Conservation (phyloP, 1,140 invertebrate species). For the Rhizoglyphus robini region DNA sequence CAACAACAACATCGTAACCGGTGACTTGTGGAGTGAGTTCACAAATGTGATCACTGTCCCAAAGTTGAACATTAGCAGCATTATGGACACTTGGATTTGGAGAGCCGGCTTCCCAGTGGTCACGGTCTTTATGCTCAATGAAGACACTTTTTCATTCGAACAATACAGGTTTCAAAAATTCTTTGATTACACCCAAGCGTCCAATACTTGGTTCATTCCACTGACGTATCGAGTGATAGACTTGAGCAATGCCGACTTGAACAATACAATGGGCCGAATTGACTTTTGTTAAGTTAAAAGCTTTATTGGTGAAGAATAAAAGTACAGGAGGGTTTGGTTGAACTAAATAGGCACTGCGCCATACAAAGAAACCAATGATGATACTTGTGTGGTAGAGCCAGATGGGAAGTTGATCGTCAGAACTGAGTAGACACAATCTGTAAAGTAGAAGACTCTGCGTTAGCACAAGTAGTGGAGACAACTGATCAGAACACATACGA, state of each 20-base stretch:
- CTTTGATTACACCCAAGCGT: neutral
- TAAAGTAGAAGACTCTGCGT: too few species aligned
- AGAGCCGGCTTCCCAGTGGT: slow-evolving; percentile 79
- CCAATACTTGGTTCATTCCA: slow-evolving; percentile 11
- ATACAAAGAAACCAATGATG: too few species aligned
- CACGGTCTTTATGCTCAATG: slow-evolving; percentile 29
- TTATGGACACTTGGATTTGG: slow-evolving; percentile 90
- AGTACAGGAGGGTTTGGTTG: too few species aligned
- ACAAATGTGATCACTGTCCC: slow-evolving; percentile 44
- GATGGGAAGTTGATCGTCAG: too few species aligned
- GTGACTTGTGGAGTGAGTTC: slow-evolving; percentile 83
- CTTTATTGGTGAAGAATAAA: too few species aligned
- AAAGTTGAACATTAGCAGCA: slow-evolving; percentile 45
- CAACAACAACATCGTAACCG: slow-evolving; percentile 85
- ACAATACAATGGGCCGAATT: neutral
- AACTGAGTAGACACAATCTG: too few species aligned
- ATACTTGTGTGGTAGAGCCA: too few species aligned
- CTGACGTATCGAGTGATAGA: slow-evolving; percentile 11
- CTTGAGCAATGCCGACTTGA: neutral
- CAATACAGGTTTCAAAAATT: slow-evolving; percentile 12
- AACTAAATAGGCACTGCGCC: too few species aligned
- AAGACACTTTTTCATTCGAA: neutral
- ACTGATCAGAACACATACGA: too few species aligned
- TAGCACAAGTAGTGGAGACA: too few species aligned
- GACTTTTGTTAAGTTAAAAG: too few species aligned